Evolutionary conservation across 2,113 vertebrate species (phyloP).

Genomic region (Hippopotamus amphibius): DNA sequence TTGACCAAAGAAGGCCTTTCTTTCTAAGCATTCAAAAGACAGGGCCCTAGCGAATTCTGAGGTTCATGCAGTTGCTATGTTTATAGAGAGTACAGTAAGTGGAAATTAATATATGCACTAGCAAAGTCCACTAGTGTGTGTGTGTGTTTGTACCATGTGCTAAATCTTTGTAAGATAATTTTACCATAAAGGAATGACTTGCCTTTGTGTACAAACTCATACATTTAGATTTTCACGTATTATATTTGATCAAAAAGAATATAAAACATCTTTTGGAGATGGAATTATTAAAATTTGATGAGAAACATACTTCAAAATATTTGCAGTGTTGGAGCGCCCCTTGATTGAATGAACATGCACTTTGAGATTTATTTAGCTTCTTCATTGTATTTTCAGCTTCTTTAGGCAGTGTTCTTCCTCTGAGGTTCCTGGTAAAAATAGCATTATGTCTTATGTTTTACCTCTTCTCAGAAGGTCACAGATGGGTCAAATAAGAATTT

Average conservation of each 20-base stretch:
- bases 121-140: not conserved
- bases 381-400: not conserved
- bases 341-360: not conserved
- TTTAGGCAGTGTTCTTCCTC: not conserved
- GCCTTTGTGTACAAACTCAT: not conserved
- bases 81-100: not conserved
- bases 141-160: not conserved
- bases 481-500: not conserved
- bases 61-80: not conserved
- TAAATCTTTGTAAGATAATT: slow-evolving; percentile 15
- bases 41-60: not conserved
- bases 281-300: slow-evolving; percentile 15
- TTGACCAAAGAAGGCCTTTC: not conserved
- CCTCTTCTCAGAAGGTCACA: not conserved
- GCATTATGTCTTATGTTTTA: not conserved
- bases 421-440: not conserved
- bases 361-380: not conserved
- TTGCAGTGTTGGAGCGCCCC: not conserved
- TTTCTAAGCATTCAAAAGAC: not conserved
- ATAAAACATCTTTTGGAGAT: not conserved
- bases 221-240: slow-evolving; percentile 33
- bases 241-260: not conserved
- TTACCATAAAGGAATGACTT: not conserved
- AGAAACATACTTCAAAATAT: not conserved
- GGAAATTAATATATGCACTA: not conserved